Percentiles rank a stretch among this genome's conserved stretches.
Conservation (phyloP, 2,888 invertebrate genomes). For the Chalcis sispes region DNA sequence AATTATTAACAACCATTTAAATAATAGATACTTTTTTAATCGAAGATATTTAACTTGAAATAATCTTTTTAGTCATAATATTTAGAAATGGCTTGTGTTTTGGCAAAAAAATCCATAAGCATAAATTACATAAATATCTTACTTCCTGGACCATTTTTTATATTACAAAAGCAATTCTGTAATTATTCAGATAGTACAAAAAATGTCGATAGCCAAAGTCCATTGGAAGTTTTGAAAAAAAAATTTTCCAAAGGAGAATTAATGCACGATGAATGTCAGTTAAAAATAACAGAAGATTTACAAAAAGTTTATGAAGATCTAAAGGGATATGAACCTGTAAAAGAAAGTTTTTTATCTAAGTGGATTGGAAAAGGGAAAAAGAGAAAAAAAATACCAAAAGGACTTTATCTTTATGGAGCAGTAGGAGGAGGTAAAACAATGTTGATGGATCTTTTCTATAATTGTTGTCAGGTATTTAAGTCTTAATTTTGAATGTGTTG, state of each 20-base stretch:
- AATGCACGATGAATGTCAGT: conserved; percentile 84
- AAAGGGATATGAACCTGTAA: conserved; percentile 79
- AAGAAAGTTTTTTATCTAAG: conserved; percentile 75
- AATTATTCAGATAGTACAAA: conserved; percentile 54
- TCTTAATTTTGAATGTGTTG: conserved; percentile 59
- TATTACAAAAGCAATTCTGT: conserved; percentile 52
- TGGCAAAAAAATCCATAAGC: conserved; percentile 60
- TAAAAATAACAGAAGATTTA: conserved; percentile 82
- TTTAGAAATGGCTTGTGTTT: conserved; percentile 61
- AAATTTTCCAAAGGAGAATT: conserved; percentile 81
- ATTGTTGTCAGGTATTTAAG: conserved; percentile 80
- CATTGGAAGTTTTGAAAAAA: conserved; percentile 78
- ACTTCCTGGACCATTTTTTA: conserved; percentile 57
- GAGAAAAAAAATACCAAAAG: conserved; percentile 81
- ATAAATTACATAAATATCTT: conserved; percentile 60
- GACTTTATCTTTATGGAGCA: conserved; percentile 92
- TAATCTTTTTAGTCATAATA: conserved; percentile 31
- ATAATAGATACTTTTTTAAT: too few species aligned
- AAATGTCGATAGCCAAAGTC: conserved; percentile 66
- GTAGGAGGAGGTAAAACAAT: conserved; percentile 99
- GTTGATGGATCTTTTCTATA: conserved; percentile 98
- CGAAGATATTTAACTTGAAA: too few species aligned
- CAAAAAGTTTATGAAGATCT: conserved; percentile 84
- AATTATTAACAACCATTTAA: background rate
- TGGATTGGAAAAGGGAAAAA: conserved; percentile 75